Conservation (phyloP, 2,113 vertebrate species). For the Spheniscus mendiculus region DNA sequence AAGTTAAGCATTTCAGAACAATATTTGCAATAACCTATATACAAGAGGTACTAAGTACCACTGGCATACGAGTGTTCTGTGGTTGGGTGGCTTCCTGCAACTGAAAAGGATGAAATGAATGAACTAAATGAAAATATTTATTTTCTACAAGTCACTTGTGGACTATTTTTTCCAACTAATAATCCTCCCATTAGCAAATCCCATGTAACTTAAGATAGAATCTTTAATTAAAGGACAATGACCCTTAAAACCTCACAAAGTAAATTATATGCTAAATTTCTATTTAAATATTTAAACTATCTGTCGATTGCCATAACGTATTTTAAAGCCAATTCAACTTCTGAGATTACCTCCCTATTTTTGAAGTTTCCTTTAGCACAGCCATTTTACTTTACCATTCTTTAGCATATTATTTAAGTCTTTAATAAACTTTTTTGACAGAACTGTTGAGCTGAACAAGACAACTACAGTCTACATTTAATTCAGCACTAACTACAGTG, state of each 20-base stretch:
- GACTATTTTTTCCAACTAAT: conserved; percentile 74
- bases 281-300: conserved; percentile 73
- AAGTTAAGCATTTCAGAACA: conserved; percentile 88
- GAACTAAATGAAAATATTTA: conserved; percentile 65
- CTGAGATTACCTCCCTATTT: conserved; percentile 54
- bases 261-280: conserved; percentile 73
- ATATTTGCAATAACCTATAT: conserved; percentile 90
- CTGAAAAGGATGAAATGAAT: conserved; percentile 77
- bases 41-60: conserved; percentile 87
- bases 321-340: conserved; percentile 63
- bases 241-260: conserved; percentile 74
- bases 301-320: conserved; percentile 67
- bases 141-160: conserved; percentile 74
- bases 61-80: conserved; percentile 81
- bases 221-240: conserved; percentile 71
- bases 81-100: conserved; percentile 78
- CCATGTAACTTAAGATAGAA: conserved; percentile 72
- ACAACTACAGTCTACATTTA: conserved; percentile 67
- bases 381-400: conserved; percentile 64
- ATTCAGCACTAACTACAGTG: conserved; percentile 67
- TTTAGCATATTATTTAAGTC: conserved; percentile 62
- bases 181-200: conserved; percentile 75
- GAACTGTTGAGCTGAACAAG: conserved; percentile 72
- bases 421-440: conserved; percentile 70
- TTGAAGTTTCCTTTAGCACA: conserved; percentile 54